Evolutionary conservation across 2,888 invertebrate genomes (phyloP).

Genomic region (Drosophila putrida): DNA sequence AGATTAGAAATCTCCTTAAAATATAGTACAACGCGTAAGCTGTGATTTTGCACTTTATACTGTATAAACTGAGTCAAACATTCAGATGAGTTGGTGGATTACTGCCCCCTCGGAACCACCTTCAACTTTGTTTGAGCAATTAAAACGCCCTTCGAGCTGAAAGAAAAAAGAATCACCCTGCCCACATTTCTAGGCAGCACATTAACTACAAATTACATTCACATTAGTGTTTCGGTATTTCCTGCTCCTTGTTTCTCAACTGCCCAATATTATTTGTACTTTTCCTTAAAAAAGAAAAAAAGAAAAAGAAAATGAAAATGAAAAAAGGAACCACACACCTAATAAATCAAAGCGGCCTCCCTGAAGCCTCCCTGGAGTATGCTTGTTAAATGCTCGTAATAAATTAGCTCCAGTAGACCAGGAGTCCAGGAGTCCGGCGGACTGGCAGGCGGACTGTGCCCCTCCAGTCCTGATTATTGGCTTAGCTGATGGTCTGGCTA

Average conservation of each 20-base stretch:
- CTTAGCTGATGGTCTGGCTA: slow-evolving; percentile 71
- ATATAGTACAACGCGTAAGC: too few relatives aligned
- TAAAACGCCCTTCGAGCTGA: slow-evolving; percentile 51
- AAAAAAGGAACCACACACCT: slow-evolving; percentile 70
- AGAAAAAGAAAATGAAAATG: slow-evolving; percentile 11
- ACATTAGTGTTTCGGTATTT: slow-evolving; percentile 78
- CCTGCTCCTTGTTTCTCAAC: slow-evolving; percentile 37
- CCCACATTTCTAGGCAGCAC: slow-evolving; percentile 63
- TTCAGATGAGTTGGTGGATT: slow-evolving; percentile 26
- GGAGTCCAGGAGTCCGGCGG: neutral
- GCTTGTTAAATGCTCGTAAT: slow-evolving; percentile 81
- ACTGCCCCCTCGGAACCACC: neutral
- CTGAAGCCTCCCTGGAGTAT: slow-evolving; percentile 71
- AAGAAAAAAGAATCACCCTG: slow-evolving; percentile 5
- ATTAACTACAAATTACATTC: slow-evolving; percentile 81
- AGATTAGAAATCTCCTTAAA: too few relatives aligned
- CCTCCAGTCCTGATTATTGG: slow-evolving; percentile 67
- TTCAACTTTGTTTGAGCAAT: slow-evolving; percentile 61
- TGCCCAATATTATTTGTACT: slow-evolving; percentile 25
- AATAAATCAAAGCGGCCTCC: slow-evolving; percentile 78
- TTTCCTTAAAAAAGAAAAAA: slow-evolving; percentile 39
- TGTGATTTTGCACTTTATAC: slow-evolving; percentile 20
- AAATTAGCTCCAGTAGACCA: slow-evolving; percentile 61
- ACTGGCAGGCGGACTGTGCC: slow-evolving; percentile 12
- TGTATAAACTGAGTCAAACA: slow-evolving; percentile 35